A percentile compares a stretch with the other conserved stretches of the same genome.
These are phyloP conservation scores for Crypturellus undulatus DNA, from an alignment of 2,113 vertebrate species.

Conservation along the genomic window DNA sequence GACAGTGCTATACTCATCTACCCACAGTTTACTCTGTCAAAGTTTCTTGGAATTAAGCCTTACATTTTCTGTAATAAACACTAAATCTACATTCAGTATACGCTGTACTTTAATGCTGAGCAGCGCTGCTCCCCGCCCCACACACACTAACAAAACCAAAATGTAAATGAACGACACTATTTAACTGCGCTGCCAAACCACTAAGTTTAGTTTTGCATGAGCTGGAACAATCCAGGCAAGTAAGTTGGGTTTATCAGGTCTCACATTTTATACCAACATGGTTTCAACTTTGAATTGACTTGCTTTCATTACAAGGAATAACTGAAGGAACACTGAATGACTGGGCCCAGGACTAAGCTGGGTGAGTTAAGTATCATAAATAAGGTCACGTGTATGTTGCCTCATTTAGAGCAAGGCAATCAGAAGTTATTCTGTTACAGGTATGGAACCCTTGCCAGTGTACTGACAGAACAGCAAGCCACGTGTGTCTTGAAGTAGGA, in stretches of 20 bases:
- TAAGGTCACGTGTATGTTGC: neutral
- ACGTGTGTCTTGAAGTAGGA: accelerated
- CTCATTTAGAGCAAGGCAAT: neutral
- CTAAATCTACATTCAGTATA: too few species aligned
- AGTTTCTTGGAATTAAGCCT: neutral
- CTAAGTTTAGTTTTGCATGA: neutral
- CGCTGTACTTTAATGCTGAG: neutral
- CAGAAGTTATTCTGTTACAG: neutral
- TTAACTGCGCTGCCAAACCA: neutral
- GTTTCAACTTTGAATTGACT: neutral
- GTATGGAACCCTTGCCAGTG: neutral
- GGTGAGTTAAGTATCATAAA: neutral
- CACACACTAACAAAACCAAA: neutral
- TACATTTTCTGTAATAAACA: neutral
- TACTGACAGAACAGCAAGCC: neutral
- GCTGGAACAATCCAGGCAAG: too few species aligned
- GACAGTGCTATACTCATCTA: neutral
- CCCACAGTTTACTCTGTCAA: neutral
- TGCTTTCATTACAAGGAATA: neutral
- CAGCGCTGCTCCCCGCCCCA: neutral
- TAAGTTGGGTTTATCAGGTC: neutral
- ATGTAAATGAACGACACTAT: neutral
- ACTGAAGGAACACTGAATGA: too few species aligned
- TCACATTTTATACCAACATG: neutral
- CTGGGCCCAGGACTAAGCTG: neutral